phyloP scores from a whole-genome alignment of 2,797 vertebrate genomes.

The Tragopan temminckii region DNA sequence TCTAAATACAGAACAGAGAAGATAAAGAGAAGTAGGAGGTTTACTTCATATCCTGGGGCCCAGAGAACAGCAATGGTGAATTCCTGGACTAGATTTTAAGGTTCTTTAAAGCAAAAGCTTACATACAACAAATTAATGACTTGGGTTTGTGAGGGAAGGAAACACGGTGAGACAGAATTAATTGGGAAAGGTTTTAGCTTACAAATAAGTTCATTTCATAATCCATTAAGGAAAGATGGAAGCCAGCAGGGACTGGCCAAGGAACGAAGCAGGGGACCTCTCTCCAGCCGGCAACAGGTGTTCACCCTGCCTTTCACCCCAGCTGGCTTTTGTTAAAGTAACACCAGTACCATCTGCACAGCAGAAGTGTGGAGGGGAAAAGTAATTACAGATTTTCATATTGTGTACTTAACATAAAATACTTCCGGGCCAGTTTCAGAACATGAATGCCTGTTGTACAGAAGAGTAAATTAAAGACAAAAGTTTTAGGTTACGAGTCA shows the following conservation, averaged over 20 bases:
- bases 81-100: background rate
- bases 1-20: background rate
- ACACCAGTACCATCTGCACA: background rate
- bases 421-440: background rate
- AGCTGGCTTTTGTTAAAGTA: background rate
- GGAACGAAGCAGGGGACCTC: background rate
- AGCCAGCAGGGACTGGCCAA: background rate
- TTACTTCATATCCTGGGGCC: fast-evolving
- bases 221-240: background rate
- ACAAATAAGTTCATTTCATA: background rate
- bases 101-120: background rate
- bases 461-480: background rate
- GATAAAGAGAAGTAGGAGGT: background rate
- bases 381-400: background rate
- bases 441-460: background rate
- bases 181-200: background rate
- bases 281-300: background rate
- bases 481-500: background rate
- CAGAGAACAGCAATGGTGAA: background rate
- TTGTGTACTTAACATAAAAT: background rate
- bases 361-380: background rate
- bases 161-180: background rate
- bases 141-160: background rate
- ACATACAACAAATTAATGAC: background rate
- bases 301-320: background rate